Evolutionary conservation across 2,797 vertebrate species (phyloP).

Genomic region (Etheostoma nigrum): DNA sequence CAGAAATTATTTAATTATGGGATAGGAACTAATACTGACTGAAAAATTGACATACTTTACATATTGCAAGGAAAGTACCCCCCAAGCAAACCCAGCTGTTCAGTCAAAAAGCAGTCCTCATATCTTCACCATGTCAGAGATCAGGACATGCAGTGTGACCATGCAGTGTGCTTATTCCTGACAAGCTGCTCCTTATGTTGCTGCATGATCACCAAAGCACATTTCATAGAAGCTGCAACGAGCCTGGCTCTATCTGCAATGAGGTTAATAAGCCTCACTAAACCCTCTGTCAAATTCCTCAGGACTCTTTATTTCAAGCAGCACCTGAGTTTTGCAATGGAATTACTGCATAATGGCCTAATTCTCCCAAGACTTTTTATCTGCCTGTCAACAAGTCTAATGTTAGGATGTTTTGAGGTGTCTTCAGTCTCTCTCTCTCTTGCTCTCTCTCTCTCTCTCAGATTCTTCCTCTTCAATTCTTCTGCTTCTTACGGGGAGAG

Average conservation of each 20-base stretch:
- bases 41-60: background rate
- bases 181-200: conserved; percentile 4
- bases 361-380: background rate
- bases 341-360: background rate
- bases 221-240: conserved; percentile 13
- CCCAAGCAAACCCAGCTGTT: conserved; percentile 4
- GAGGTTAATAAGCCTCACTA: conserved; percentile 10
- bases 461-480: background rate
- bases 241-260: background rate
- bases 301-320: conserved; percentile 8
- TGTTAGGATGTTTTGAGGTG: background rate
- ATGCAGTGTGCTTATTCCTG: background rate
- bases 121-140: conserved; percentile 3
- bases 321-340: background rate
- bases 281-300: conserved; percentile 7
- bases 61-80: conserved; percentile 12
- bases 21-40: background rate
- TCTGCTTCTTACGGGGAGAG: background rate
- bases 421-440: background rate
- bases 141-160: background rate
- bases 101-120: background rate
- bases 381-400: background rate
- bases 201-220: background rate
- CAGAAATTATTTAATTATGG: conserved; percentile 52
- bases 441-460: too few species aligned